Evolutionary conservation across 2,888 invertebrate genomes (phyloP).

Genomic region (Hofmannophila pseudospretella): DNA sequence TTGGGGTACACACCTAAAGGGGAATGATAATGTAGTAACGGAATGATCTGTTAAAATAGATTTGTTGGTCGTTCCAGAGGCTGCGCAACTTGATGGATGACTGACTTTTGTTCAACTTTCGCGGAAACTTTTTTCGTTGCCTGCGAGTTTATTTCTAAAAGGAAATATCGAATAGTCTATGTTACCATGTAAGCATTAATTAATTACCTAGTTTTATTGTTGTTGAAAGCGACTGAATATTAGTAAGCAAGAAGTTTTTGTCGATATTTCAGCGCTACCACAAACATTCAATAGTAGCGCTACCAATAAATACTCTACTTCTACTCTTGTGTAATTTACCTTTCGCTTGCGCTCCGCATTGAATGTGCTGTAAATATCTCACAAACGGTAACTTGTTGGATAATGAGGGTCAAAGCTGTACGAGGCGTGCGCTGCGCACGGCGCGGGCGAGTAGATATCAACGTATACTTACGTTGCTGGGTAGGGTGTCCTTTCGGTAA

Average conservation of each 20-base stretch:
- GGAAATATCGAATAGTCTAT: conserved; percentile 46
- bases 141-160: conserved; percentile 12
- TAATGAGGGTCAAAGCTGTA: too few relatives aligned
- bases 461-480: too few relatives aligned
- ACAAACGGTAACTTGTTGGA: conserved; percentile 11
- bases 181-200: conserved; percentile 35
- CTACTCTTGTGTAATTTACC: conserved; percentile 14
- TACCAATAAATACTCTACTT: too few relatives aligned
- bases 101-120: conserved; percentile 55
- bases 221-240: conserved; percentile 61
- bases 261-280: conserved; percentile 2
- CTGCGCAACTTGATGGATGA: conserved; percentile 62
- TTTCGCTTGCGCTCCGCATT: conserved; percentile 34
- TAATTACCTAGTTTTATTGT: conserved; percentile 34
- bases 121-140: conserved; percentile 36
- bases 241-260: conserved; percentile 21
- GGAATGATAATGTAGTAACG: conserved; percentile 60
- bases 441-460: too few relatives aligned
- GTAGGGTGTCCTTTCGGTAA: too few relatives aligned
- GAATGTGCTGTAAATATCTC: conserved; percentile 36
- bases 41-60: conserved; percentile 72
- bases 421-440: too few relatives aligned
- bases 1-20: conserved; percentile 42
- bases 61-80: conserved; percentile 63
- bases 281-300: conserved; percentile 1